Conservation (phyloP, 1,140 invertebrate genomes). For the Drosophila parvula region DNA sequence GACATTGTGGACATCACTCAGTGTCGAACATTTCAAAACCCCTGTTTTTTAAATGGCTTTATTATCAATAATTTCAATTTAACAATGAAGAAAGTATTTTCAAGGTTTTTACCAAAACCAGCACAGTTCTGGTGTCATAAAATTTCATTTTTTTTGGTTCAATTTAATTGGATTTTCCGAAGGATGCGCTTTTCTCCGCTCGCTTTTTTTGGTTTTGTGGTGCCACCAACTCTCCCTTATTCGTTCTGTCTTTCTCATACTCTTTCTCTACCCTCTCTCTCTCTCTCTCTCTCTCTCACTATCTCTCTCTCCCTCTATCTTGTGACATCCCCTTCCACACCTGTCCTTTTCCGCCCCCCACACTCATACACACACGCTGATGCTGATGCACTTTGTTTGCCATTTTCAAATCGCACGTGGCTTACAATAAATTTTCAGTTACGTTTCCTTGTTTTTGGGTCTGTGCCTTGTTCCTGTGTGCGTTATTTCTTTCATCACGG, state of each 20-base stretch:
- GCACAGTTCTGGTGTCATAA: conserved; percentile 35
- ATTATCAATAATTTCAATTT: not conserved
- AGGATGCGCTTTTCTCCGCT: conserved; percentile 18
- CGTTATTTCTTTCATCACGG: conserved; percentile 37
- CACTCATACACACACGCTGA: conserved; percentile 9
- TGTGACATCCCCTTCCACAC: conserved; percentile 3
- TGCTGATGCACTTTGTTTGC: conserved; percentile 58
- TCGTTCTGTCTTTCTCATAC: not conserved
- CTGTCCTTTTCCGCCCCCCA: not conserved
- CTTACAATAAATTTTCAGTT: conserved; percentile 72
- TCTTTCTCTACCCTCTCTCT: not conserved
- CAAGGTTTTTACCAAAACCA: conserved; percentile 1
- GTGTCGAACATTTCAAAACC: not conserved
- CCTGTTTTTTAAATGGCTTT: not conserved
- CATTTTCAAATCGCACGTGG: conserved; percentile 68
- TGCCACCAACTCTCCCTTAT: not conserved
- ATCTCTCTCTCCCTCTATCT: not conserved
- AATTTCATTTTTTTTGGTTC: conserved; percentile 29
- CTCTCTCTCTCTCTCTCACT: not conserved
- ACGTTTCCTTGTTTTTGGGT: conserved; percentile 37
- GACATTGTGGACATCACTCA: not conserved
- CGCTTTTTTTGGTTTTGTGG: not conserved
- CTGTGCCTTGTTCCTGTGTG: conserved; percentile 18
- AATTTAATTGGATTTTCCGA: conserved; percentile 62
- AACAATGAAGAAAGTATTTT: not conserved